These are phyloP conservation scores for Melipona bicolor DNA, from an alignment of 2,888 invertebrate genomes.

Conservation along the genomic window DNA sequence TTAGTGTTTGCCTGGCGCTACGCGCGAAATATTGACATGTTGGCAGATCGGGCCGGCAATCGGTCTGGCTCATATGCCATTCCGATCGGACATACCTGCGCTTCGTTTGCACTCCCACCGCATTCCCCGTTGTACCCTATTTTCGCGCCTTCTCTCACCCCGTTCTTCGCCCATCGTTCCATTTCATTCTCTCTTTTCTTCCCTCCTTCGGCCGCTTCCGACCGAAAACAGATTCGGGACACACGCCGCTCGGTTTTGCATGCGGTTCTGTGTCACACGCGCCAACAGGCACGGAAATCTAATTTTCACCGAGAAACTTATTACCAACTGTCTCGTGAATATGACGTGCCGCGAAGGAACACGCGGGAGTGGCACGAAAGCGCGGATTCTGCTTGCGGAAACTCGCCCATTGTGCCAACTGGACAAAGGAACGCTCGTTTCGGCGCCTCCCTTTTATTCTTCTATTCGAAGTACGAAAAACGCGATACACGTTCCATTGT, in stretches of 20 bases:
- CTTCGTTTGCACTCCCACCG: slow-evolving; percentile 65
- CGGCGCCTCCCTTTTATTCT: slow-evolving; percentile 13
- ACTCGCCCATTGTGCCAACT: slow-evolving; percentile 16
- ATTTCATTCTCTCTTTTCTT: slow-evolving; percentile 5
- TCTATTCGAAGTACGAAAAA: neutral
- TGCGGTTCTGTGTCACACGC: slow-evolving; percentile 76
- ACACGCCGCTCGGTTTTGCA: slow-evolving; percentile 77
- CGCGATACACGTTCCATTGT: neutral
- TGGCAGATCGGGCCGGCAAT: slow-evolving; percentile 37
- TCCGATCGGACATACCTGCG: slow-evolving; percentile 64
- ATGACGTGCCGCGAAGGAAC: slow-evolving; percentile 2
- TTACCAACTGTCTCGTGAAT: slow-evolving; percentile 18
- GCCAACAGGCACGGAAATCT: slow-evolving; percentile 80
- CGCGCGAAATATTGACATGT: slow-evolving; percentile 58
- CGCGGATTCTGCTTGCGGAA: slow-evolving; percentile 8
- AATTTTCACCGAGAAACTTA: slow-evolving; percentile 75
- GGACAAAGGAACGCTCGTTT: slow-evolving; percentile 13
- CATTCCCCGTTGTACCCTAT: slow-evolving; percentile 46
- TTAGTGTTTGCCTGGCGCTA: slow-evolving; percentile 38
- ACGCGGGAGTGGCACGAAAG: neutral
- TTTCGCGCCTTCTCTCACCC: slow-evolving; percentile 54
- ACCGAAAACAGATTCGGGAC: slow-evolving; percentile 76
- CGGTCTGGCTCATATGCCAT: slow-evolving; percentile 70
- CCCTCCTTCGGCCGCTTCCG: slow-evolving; percentile 42
- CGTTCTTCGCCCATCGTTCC: neutral